phyloP scores from a whole-genome alignment of 1,140 invertebrate genomes.

The Metopolophium dirhodum region DNA sequence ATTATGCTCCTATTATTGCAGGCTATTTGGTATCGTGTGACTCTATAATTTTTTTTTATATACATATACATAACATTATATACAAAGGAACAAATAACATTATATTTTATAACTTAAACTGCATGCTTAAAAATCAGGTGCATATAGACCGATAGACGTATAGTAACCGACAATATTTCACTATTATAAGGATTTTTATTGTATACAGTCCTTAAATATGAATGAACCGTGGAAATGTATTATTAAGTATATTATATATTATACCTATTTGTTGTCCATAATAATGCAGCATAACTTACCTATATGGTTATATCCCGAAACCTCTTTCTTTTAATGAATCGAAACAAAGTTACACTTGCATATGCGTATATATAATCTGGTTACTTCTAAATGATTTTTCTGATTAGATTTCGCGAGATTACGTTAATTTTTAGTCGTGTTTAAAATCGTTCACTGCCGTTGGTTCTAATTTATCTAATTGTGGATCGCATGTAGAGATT shows the following conservation, averaged over 20 bases:
- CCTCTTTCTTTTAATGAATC: background rate
- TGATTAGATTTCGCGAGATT: background rate
- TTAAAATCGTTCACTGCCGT: background rate
- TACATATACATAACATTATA: no score
- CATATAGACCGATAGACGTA: no score
- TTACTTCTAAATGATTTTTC: background rate
- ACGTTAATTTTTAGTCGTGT: background rate
- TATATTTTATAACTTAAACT: background rate
- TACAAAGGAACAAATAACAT: background rate
- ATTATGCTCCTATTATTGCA: background rate
- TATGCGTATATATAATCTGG: no score
- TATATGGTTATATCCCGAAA: background rate
- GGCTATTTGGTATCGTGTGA: background rate
- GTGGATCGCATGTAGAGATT: background rate
- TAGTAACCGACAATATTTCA: background rate
- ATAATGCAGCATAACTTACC: background rate
- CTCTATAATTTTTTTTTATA: background rate
- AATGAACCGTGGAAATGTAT: background rate
- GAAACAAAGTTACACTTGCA: no score
- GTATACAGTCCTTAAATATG: background rate
- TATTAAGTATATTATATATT: background rate
- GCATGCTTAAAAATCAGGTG: background rate
- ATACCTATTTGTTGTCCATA: background rate
- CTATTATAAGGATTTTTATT: background rate
- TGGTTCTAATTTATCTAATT: background rate